Percentiles rank a stretch among this genome's conserved stretches.
Evolutionary conservation across 1,140 invertebrate genomes (phyloP).

Genomic region (Lepidurus apus): DNA sequence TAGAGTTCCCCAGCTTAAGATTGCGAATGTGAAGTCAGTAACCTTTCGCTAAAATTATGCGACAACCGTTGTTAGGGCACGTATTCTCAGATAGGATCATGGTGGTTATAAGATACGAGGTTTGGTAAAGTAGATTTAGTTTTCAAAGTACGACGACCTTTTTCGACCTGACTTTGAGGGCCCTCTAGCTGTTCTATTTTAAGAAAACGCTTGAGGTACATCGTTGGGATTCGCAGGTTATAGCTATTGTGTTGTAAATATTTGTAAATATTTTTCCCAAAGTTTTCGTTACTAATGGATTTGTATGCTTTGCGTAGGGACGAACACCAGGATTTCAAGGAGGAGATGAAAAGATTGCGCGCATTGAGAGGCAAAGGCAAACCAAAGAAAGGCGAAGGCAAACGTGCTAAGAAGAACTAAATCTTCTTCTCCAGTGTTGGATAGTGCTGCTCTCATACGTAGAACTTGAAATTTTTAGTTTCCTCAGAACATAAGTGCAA

Average conservation of each 20-base stretch:
- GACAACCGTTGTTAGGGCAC: too few species aligned
- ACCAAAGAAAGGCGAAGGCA: conserved; percentile 36
- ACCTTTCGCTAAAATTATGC: too few species aligned
- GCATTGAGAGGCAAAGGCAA: conserved; percentile 35
- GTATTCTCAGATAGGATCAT: too few species aligned
- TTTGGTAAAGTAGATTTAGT: background rate
- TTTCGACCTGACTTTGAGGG: background rate
- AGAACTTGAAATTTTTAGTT: background rate
- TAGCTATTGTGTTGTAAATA: background rate
- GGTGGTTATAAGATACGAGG: background rate
- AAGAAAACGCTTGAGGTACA: background rate
- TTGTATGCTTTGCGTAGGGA: conserved; percentile 29
- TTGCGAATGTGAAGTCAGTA: too few species aligned
- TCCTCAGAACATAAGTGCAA: background rate
- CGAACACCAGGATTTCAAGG: conserved; percentile 36
- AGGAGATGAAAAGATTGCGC: conserved; percentile 35
- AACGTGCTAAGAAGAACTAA: conserved; percentile 33
- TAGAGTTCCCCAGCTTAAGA: too few species aligned
- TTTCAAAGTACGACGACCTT: background rate
- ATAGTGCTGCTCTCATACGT: background rate
- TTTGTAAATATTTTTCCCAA: background rate
- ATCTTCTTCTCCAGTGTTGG: conserved; percentile 5
- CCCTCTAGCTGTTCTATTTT: background rate
- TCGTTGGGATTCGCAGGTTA: background rate
- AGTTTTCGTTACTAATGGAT: background rate